Base-by-base conservation (phyloP, 2,888 invertebrate genomes). In the Lordiphosa fenestrarum region DNA sequence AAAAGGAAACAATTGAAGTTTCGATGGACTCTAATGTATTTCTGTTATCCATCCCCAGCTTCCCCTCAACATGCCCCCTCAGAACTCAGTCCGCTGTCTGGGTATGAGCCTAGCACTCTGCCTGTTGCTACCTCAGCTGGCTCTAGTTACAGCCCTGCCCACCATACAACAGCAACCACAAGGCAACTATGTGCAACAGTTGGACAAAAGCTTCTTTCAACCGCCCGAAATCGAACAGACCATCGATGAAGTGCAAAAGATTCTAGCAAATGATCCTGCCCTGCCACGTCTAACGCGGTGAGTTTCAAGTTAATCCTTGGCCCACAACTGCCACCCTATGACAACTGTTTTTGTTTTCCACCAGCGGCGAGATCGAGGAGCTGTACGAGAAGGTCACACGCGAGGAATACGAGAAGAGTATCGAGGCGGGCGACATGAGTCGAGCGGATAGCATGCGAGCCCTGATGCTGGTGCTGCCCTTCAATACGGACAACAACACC, bases 401-500 rank as follows among this genome's bases (percentile, higher is more conserved):
- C 41, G 89, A 90, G 62, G 90, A 90, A 60, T 89, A 89, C 53
- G 85, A 87, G 57, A 89, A 87, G 67, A 90, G 90, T 62, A 57
- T 90, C 23, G 82, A 81, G 49, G 76, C 74, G n/a, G 90, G 90
- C 4, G 89, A 90, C 66, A 72, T 86, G 66, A 80, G 83, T 6
- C 85, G 89, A 2, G 89, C 89, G n/a, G 87, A 87, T 57, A 88
- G 89, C 59, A 90, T 90, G 89, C 78, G 89, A 0, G 88, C 89
- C 0, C 55, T 90, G 33, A 89, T 90, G 90, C 56, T 90, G 13
- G 90, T 90, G 2, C 60, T 90, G 53, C 90, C 90, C 7, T 90
- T 84, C 57, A 89, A 90, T 48, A 86, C 89, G 9, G 86, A 89
- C 60, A 88, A 88, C 54, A 88, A 86, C 48, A 87, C 88, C 6